A percentile compares a stretch with the other conserved stretches of the same genome.
phyloP scores from a whole-genome alignment of 2,888 invertebrate species.

The Dorcus hopei region DNA sequence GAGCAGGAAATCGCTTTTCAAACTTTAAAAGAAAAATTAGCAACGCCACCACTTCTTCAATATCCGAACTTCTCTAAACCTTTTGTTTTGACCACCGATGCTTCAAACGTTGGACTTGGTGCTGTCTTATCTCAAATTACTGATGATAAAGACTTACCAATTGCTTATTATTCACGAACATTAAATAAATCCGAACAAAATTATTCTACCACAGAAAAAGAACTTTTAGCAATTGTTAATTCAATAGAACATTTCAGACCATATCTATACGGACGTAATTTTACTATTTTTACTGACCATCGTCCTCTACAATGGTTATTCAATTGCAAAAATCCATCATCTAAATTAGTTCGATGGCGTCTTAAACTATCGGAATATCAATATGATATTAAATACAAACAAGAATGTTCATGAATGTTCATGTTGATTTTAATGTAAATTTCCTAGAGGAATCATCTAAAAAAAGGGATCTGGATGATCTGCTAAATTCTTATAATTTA shows the following conservation, averaged over 20 bases:
- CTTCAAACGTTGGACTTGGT: conserved; percentile 21
- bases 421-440: no score
- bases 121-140: neutral
- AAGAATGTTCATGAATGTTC: no score
- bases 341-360: conserved; percentile 35
- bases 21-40: conserved; percentile 1
- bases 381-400: conserved; percentile 33
- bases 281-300: conserved; percentile 34
- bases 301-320: conserved; percentile 29
- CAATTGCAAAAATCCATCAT: conserved; percentile 31
- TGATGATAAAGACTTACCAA: conserved; percentile 7
- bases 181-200: conserved; percentile 25
- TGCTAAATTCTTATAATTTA: no score
- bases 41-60: conserved; percentile 4
- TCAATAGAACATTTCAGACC: conserved; percentile 31
- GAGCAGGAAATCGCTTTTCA: conserved; percentile 2
- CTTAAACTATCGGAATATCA: conserved; percentile 36
- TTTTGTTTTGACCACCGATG: conserved; percentile 6
- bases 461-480: no score
- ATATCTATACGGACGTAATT: conserved; percentile 37
- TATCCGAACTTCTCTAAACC: conserved; percentile 4
- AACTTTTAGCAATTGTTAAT: conserved; percentile 33
- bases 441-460: no score
- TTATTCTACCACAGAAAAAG: conserved; percentile 34
- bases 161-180: conserved; percentile 13